Evolutionary conservation across 2,888 invertebrate species (phyloP).

Genomic region (Rambutsinella grinnellia): DNA sequence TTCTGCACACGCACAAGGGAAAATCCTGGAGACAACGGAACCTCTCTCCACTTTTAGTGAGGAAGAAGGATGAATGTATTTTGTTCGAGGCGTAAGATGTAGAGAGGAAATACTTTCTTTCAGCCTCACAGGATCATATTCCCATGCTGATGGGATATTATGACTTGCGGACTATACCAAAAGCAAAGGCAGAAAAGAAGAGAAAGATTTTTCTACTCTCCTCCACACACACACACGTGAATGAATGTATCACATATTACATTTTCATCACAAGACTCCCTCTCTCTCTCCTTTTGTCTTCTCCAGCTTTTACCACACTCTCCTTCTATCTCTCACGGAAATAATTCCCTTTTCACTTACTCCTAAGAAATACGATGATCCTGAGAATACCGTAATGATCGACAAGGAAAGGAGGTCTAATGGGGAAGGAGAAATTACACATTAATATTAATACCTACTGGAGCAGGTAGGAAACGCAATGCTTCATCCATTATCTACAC

Average conservation of each 20-base stretch:
- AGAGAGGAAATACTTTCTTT: slow-evolving; percentile 40
- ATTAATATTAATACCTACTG: not conserved
- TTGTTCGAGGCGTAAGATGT: slow-evolving; percentile 3
- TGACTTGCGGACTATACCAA: slow-evolving; percentile 36
- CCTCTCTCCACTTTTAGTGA: not conserved
- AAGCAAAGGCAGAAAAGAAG: slow-evolving; percentile 12
- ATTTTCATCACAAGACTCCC: slow-evolving; percentile 22
- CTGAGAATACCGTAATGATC: not conserved
- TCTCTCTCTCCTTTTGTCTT: slow-evolving; percentile 19
- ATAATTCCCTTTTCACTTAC: not conserved
- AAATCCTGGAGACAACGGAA: slow-evolving; percentile 22
- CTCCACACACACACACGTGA: not conserved
- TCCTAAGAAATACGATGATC: not conserved
- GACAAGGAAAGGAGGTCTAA: not conserved
- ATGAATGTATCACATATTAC: not conserved
- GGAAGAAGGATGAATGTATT: slow-evolving; percentile 25
- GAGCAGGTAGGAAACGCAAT: not conserved
- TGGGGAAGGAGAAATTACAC: not conserved
- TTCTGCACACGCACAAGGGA: not conserved
- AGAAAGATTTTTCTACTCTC: not conserved
- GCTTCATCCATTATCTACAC: not conserved
- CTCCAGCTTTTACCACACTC: not conserved
- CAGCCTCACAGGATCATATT: slow-evolving; percentile 37
- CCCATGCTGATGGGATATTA: slow-evolving; percentile 47
- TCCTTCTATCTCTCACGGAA: not conserved